phyloP scores from a whole-genome alignment of 2,888 invertebrate species.

The Drosophila anceps region DNA sequence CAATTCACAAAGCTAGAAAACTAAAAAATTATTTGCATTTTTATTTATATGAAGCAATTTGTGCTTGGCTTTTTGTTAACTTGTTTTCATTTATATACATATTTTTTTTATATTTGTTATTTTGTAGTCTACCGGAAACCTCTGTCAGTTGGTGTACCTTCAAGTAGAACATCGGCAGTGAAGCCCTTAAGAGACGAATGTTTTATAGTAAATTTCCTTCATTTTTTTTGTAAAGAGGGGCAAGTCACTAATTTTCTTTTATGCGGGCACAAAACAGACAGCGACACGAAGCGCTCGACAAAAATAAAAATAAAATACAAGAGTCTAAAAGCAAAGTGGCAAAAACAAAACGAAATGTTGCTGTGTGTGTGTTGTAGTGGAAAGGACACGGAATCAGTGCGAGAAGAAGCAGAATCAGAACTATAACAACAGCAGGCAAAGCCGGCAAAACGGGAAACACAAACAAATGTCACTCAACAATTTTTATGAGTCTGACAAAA shows the following conservation, averaged over 20 bases:
- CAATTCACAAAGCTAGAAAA: conserved; percentile 14
- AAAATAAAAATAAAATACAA: conserved; percentile 45
- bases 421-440: conserved; percentile 52
- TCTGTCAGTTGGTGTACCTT: conserved; percentile 72
- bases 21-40: conserved; percentile 46
- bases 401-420: conserved; percentile 37
- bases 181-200: conserved; percentile 45
- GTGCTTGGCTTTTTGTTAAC: conserved; percentile 48
- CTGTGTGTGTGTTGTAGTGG: conserved; percentile 45
- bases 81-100: conserved; percentile 8
- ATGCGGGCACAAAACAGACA: conserved; percentile 70
- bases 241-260: conserved; percentile 79
- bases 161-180: conserved; percentile 53
- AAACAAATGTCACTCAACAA: conserved; percentile 82
- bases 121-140: conserved; percentile 61
- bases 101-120: conserved; percentile 4
- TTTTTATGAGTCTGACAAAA: conserved; percentile 82
- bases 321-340: conserved; percentile 46
- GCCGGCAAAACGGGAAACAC: conserved; percentile 78
- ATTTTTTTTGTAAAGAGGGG: conserved; percentile 44
- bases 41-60: conserved; percentile 66
- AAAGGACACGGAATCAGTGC: conserved; percentile 78
- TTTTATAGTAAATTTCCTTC: conserved; percentile 50
- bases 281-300: conserved; percentile 58
- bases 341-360: conserved; percentile 51